Base-by-base conservation (phyloP, 2,888 invertebrate genomes). In the Cephus spinipes region DNA sequence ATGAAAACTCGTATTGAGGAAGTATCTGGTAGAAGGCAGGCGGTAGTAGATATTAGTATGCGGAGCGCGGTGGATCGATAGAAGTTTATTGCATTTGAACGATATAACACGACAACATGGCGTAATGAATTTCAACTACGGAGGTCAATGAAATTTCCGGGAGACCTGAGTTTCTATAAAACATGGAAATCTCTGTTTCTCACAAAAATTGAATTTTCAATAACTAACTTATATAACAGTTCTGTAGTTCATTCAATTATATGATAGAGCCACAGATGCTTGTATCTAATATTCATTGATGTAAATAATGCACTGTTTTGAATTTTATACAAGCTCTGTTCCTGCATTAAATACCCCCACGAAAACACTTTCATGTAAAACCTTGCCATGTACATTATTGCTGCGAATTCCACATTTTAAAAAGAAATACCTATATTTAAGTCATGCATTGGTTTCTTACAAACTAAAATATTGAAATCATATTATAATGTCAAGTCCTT, bases 11-110 rank as follows among this genome's bases (percentile, higher is more conserved):
- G 40, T 55, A 55, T 55, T 55, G 40, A 55, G 23, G 23, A 55
- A 55, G 23, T 55, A 55, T 55, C 40, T 15, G 40, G 23, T 23
- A 55, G 40, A 55, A 40, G 23, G 40, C 23, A 55, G 40, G 40
- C 40, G 23, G 40, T 55, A 6, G 40, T 55, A 23, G 40, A 55
- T 55, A 55, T 55, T 55, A 55, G 40, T 55, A 55, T 55, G 40
- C 40, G 40, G 40, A 55, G 40, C 40, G 40, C 23, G 40, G 40
- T 55, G 40, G 40, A 55, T 55, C 40, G 40, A 55, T 71, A 71
- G 71, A 71, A 71, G 71, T 71, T 71, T 71, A 71, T 71, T 71
- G 71, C 31, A 71, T 35, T 31, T 30, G 35, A 73, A 74, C 73
- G 15, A 33, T 12, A 36, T 55, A 55, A 55, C 40, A 55, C 40